These are phyloP conservation scores for Muntiacus reevesi DNA, from an alignment of 2,113 vertebrate genomes.

Conservation along the genomic window DNA sequence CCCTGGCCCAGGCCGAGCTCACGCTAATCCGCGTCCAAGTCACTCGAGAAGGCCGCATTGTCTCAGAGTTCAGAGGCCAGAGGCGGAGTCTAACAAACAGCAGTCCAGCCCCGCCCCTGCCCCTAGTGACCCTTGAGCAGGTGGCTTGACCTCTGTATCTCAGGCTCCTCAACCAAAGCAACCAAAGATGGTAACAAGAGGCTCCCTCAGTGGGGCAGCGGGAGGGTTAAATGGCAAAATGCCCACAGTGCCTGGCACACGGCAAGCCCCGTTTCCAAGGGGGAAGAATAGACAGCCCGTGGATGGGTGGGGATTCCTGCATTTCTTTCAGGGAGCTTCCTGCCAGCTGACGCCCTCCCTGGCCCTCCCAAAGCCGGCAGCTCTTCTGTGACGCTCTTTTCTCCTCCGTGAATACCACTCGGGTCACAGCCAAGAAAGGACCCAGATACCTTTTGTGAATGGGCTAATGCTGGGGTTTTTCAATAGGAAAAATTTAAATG, in stretches of 20 bases:
- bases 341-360: not conserved
- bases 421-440: slow-evolving; percentile 31
- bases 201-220: rapidly evolving
- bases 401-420: not conserved
- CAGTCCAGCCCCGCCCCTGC: not conserved
- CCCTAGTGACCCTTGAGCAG: not conserved
- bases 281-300: not conserved
- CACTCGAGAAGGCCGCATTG: not conserved
- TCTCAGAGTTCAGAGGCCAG: not conserved
- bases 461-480: not conserved
- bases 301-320: not conserved
- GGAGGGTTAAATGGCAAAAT: not conserved
- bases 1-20: not conserved
- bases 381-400: not conserved
- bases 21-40: not conserved
- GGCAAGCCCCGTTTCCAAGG: not conserved
- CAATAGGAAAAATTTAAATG: not conserved
- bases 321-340: not conserved
- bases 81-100: not conserved
- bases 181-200: not conserved
- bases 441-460: slow-evolving; percentile 6
- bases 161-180: not conserved
- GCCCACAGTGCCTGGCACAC: rapidly evolving
- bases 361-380: not conserved
- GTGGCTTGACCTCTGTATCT: not conserved